Evolutionary conservation across 2,797 vertebrate genomes (phyloP).

Genomic region (Petrocephalus sullivani): DNA sequence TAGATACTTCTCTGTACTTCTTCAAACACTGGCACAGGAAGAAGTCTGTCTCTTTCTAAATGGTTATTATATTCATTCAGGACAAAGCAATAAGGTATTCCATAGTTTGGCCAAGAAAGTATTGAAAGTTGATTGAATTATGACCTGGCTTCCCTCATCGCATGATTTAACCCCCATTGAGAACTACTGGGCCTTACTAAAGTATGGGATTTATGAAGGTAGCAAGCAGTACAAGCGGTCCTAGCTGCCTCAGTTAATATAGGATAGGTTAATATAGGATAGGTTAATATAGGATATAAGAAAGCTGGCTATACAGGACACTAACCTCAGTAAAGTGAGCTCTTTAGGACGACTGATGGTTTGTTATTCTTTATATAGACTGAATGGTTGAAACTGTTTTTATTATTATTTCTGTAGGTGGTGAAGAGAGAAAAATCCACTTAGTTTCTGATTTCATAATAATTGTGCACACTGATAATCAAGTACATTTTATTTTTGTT

Average conservation of each 20-base stretch:
- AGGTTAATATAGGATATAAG: neutral
- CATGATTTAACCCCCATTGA: neutral
- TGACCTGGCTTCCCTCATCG: neutral
- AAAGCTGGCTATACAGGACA: neutral
- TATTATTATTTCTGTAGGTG: neutral
- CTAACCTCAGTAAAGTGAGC: neutral
- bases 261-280: neutral
- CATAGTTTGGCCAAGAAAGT: neutral
- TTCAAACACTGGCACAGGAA: neutral
- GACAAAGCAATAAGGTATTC: neutral
- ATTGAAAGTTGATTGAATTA: neutral
- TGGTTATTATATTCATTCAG: neutral
- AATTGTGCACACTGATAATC: neutral
- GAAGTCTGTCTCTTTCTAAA: neutral
- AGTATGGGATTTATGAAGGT: neutral
- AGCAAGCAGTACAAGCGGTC: neutral
- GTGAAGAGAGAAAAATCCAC: neutral
- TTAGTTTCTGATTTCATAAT: neutral
- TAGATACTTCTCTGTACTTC: neutral
- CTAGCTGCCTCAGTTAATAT: neutral
- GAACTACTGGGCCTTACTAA: neutral
- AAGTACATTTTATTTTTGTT: neutral
- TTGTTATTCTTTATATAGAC: neutral
- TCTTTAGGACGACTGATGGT: neutral
- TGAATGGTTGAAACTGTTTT: neutral